Percentiles rank a stretch among this genome's conserved stretches.
These are phyloP conservation scores for Cotesia congregata DNA, from an alignment of 2,888 invertebrate genomes.

Conservation along the genomic window DNA sequence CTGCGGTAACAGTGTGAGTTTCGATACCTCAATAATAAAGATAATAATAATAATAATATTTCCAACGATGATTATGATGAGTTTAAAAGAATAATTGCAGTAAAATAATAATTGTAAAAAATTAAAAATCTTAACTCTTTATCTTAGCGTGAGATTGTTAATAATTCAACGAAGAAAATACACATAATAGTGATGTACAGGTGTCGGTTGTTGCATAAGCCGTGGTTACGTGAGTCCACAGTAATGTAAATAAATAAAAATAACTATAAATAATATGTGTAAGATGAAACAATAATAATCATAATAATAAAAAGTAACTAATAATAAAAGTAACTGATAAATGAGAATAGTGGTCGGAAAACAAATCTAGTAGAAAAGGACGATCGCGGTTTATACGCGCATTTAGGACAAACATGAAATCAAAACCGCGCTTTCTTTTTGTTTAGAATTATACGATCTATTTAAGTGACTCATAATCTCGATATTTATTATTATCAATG, in stretches of 20 bases:
- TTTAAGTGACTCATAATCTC: not conserved
- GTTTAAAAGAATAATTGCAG: not conserved
- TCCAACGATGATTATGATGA: not conserved
- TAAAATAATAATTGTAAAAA: conserved; percentile 2
- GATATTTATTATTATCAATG: too few relatives aligned
- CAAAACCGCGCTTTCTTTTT: not conserved
- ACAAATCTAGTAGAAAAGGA: conserved; percentile 36
- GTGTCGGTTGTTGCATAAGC: conserved; percentile 29
- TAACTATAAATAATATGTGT: not conserved
- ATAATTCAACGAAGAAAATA: conserved; percentile 28
- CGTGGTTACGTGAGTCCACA: conserved; percentile 7
- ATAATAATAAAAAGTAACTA: not conserved
- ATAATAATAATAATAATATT: not conserved
- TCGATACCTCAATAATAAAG: not conserved
- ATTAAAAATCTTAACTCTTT: conserved; percentile 6
- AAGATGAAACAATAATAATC: not conserved
- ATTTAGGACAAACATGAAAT: not conserved
- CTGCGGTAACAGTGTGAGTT: not conserved
- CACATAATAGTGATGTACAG: conserved; percentile 29
- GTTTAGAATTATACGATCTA: not conserved
- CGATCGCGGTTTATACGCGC: conserved; percentile 4
- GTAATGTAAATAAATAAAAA: conserved; percentile 4
- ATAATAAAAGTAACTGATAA: not conserved
- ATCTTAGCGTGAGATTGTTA: conserved; percentile 23
- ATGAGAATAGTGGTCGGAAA: conserved; percentile 6